Evolutionary conservation across 2,113 vertebrate species (phyloP), one percentile per base, ranked within the genome.

Genomic region (Sinocyclocheilus maitianheensis): DNA sequence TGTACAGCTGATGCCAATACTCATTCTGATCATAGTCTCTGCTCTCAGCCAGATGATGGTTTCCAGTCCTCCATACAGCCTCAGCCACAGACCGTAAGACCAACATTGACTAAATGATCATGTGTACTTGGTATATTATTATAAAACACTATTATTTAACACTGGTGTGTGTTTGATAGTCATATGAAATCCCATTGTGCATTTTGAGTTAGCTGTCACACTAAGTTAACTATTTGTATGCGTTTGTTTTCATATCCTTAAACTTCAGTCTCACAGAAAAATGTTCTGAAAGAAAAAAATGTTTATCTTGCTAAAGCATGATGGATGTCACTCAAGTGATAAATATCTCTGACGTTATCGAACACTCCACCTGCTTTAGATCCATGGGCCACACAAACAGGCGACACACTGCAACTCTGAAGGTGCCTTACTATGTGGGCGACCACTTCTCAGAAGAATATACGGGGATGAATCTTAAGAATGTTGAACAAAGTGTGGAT

Each of bases 41-140:
- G 95, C 98, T 81, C 94, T 99, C 88, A 99, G 98, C 91, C 98
- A 99, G 86, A 16, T 99, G 93, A 98, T 99, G 97, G 97, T 99
- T 84, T 97, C 97, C 46, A 97, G 96, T 89, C 97, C 97, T 92
- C 97, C 98, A 12, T 99, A 99, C 11, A 96, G 97, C 93, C 97
- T 99, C 93, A 97, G 97, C 91, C 95, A 97, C 90, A 96, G 96
- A 95, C 94, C 96, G 98, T 99, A 95, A 97, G 98, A 96, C 22
- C 24, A 51, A 24, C 12, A 43, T 40, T 43, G 5, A 80, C 18
- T 22, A 43, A 12, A 12, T 72, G 9, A 72, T 11, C 37, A 5
- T 16, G 9, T 72, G 20, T 43, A 37, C 10, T 43, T 72, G 9
- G 2, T n/a, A 6, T 72, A 12, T 12, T 72, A 72, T 71, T 71